Conservation (phyloP, 2,113 vertebrate species). For the Tympanuchus pallidicinctus region DNA sequence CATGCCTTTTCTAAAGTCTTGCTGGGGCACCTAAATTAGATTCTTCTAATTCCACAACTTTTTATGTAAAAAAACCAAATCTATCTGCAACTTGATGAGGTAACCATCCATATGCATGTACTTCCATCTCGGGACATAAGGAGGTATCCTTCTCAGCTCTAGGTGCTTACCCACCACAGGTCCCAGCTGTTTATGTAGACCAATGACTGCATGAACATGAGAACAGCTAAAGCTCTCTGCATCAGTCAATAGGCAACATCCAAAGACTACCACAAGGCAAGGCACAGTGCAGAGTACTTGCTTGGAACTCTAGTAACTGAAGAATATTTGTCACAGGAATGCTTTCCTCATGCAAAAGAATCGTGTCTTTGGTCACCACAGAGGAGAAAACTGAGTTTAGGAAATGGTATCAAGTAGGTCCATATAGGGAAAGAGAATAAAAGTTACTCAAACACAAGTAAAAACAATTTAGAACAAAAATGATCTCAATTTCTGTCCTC, state of each 20-base stretch:
- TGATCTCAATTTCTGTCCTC: not conserved
- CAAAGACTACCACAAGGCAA: not conserved
- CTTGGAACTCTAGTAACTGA: not conserved
- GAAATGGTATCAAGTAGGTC: not conserved
- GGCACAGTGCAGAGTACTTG: not conserved
- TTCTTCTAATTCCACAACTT: not conserved
- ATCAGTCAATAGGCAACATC: not conserved
- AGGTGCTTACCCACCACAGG: not conserved
- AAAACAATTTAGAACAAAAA: not conserved
- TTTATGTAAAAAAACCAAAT: not conserved
- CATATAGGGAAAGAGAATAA: not conserved
- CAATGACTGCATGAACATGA: not conserved
- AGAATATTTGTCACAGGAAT: not conserved
- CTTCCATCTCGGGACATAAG: not conserved
- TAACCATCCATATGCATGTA: not conserved
- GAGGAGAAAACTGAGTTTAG: not conserved
- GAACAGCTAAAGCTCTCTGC: not conserved
- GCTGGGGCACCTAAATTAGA: not conserved
- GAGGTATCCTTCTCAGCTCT: not conserved
- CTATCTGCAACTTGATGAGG: not conserved
- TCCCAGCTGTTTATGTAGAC: accelerated
- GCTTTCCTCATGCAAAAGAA: not conserved
- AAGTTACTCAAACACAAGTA: not conserved
- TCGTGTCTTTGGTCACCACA: not conserved
- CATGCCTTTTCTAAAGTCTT: not conserved